Evolutionary conservation across 2,888 invertebrate species (phyloP).

Genomic region (Noctua comes): DNA sequence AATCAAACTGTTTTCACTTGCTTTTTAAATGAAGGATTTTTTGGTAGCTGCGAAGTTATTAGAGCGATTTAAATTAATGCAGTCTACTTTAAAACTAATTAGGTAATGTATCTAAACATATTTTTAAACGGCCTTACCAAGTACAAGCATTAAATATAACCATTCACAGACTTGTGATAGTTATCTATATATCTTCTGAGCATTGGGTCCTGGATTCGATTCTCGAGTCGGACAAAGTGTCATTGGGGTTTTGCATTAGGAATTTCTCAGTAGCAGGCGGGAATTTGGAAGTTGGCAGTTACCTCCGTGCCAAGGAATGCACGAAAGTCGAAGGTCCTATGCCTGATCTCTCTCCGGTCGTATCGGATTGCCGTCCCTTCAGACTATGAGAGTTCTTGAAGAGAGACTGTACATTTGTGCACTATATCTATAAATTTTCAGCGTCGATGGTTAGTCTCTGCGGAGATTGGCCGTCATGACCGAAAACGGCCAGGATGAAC

Average conservation of each 20-base stretch:
- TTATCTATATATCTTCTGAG: background rate
- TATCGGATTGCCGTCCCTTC: background rate
- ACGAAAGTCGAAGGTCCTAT: background rate
- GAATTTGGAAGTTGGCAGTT: background rate
- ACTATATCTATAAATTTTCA: too few relatives aligned
- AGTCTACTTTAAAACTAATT: background rate
- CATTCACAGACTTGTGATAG: background rate
- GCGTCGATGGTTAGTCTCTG: too few relatives aligned
- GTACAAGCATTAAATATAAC: background rate
- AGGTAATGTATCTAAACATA: background rate
- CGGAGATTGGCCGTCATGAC: too few relatives aligned
- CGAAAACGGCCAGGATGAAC: too few relatives aligned
- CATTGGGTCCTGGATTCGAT: background rate
- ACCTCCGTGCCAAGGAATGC: background rate
- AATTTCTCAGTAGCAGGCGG: background rate
- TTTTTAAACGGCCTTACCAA: background rate
- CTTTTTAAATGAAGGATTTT: conserved; percentile 2
- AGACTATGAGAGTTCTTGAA: background rate
- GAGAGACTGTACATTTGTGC: background rate
- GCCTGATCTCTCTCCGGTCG: background rate
- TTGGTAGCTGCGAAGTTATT: conserved; percentile 3
- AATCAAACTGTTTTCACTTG: background rate
- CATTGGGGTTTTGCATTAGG: background rate
- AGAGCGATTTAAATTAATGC: conserved; percentile 16
- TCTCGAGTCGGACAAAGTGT: background rate